Evolutionary conservation across 1,140 invertebrate species (phyloP), one percentile per base, ranked within the genome.

Genomic region (Magallana gigas): DNA sequence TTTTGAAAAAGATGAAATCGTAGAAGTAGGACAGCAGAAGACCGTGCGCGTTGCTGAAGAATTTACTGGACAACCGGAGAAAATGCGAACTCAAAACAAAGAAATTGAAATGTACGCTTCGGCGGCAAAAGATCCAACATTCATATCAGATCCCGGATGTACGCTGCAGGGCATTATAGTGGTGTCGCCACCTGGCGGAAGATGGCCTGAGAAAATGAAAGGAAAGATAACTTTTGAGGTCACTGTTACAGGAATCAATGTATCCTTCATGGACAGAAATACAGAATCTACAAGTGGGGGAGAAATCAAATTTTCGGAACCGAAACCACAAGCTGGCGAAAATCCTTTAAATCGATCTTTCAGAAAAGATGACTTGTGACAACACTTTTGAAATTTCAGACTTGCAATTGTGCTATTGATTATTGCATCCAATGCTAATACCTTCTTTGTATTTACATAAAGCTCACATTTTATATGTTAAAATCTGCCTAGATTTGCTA

Each of bases 81-180:
- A 16, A 23, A 36, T n/a, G 6, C 11, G 59, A 58, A 84, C 56
- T 16, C 12, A 48, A 23, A 57, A 59, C 14, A 84, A 84, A 11
- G 58, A 59, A 60, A 62, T 84, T 23, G 57, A 60, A 8, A 84
- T 84, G 59, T 84, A 60, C 29, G 59, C 83, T 60, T 84, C 83
- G 8, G 3, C 12, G 18, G 57, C 18, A 23, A 12, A 84, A 84
- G 57, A 84, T 62, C 83, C 83, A 6, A 84, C 36, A 48, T 59
- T 60, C n/a, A 23, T 84, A 57, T 58, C 57, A 29, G 83, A 84
- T 62, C 57, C 57, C 7, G 83, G 58, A 18, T 59, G 57, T 29
- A 18, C 8, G 11, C 18, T 59, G 60, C 57, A 60, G 11, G 58
- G 83, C 29, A 29, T 60, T 11, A 36, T 84, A 11, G 59, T 84